Base-by-base conservation (phyloP, 2,888 invertebrate genomes). In the Nomada lathburiana region DNA sequence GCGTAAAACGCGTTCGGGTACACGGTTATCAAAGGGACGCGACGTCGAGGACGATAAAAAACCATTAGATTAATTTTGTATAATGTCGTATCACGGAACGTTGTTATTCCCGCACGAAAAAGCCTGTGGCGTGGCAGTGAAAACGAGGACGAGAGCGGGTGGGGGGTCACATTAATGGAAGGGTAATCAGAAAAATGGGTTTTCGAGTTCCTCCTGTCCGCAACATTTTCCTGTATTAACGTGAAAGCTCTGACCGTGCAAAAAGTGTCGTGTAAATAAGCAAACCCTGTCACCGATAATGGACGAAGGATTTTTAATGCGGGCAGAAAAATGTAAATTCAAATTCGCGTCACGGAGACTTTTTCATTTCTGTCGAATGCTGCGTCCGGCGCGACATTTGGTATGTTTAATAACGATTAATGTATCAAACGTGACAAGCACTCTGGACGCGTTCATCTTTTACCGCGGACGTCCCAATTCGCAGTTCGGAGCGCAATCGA, bases 161-260 rank as follows among this genome's bases (percentile, higher is more conserved):
- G 20, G 18, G 26, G 42, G 52, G 53, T 44, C 18, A n/a, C 57
- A 62, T 55, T 71, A 78, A 78, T 72, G 78, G 78, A 62, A 50
- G 65, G 60, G 78, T 80, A 80, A 80, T 78, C 72, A 78, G 67
- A 72, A 72, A 67, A 78, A 80, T 78, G 80, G 57, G 20, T 67
- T 65, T n/a, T 36, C 55, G 23, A 53, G 60, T 36, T 26, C 36
- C 29, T 16, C 23, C 64, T 13, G 52, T 70, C 60, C 71, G 53
- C 53, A 63, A 72, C 47, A 57, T 76, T 53, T 60, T 47, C 47
- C 50, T 16, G 44, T 60, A 57, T 70, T 62, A 80, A 60, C 64
- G 36, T 26, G 57, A 65, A 70, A 77, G 64, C 65, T 50, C 13
- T 5, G 53, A 23, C 42, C 44, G n/a, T 18, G 18, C 36, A 20